Conservation (phyloP, 2,888 invertebrate species). For the Drosophila rellima region DNA sequence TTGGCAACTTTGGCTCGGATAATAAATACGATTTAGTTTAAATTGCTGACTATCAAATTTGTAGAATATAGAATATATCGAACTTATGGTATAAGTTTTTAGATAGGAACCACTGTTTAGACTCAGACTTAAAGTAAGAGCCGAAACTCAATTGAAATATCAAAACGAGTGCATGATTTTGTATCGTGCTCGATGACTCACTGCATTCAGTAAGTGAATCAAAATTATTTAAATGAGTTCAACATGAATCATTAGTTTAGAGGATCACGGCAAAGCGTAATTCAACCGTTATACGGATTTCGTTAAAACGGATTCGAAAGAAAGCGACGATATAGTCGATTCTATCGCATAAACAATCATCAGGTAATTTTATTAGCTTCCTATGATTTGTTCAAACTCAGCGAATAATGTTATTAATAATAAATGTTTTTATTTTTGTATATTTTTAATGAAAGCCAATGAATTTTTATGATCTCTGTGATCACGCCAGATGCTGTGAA, state of each 20-base stretch:
- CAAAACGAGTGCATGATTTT: not conserved
- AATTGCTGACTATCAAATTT: not conserved
- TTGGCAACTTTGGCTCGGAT: not conserved
- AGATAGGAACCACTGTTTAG: not conserved
- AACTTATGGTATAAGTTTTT: not conserved
- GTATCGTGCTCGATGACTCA: constrained; percentile 20
- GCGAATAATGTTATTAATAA: constrained; percentile 9
- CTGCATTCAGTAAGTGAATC: not conserved
- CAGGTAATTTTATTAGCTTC: constrained; percentile 35
- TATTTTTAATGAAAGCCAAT: constrained; percentile 17
- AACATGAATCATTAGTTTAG: not conserved
- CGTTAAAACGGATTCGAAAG: not conserved
- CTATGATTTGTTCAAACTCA: not conserved
- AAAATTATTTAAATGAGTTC: constrained; percentile 5
- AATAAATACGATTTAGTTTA: not conserved
- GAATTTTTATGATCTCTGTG: constrained; percentile 17
- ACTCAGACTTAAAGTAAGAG: not conserved
- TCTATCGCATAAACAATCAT: constrained; percentile 33
- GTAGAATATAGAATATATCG: too few relatives aligned
- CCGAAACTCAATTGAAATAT: not conserved
- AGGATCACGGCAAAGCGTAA: not conserved
- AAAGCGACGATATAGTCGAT: not conserved
- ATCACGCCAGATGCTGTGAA: constrained; percentile 29
- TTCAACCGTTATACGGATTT: not conserved
- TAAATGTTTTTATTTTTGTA: constrained; percentile 18